Percentiles rank a stretch among this genome's conserved stretches.
These are phyloP conservation scores for Lepas anatifera DNA, from an alignment of 2,888 invertebrate genomes.

Conservation along the genomic window DNA sequence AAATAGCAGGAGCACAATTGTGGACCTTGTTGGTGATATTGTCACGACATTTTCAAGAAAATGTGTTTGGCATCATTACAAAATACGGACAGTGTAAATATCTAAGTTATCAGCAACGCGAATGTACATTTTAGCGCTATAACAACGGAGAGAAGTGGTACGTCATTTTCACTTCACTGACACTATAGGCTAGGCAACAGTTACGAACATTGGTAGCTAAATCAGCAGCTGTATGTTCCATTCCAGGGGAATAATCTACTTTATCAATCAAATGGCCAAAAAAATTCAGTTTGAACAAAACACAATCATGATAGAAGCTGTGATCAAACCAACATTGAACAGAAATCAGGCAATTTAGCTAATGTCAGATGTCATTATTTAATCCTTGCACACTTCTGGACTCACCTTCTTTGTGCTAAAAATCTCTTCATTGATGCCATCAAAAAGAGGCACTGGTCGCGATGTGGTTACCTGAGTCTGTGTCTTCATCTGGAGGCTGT, in stretches of 20 bases:
- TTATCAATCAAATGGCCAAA: not conserved
- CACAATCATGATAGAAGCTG: not conserved
- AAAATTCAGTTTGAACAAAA: not conserved
- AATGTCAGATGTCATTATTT: not conserved
- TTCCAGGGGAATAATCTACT: not conserved
- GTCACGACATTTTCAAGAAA: no score
- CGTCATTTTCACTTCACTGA: no score
- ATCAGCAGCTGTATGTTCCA: not conserved
- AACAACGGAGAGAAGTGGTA: no score
- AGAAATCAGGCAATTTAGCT: not conserved
- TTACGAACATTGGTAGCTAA: no score
- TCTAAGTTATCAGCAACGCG: no score
- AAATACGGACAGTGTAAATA: no score
- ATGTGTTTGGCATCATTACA: no score
- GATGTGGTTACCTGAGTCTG: not conserved
- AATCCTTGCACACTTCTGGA: not conserved
- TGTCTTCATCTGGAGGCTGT: not conserved
- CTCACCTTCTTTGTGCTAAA: not conserved
- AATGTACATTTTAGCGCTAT: no score
- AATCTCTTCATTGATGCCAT: not conserved
- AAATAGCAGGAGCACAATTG: no score
- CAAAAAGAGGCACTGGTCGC: not conserved
- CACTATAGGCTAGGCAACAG: no score
- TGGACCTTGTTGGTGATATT: no score
- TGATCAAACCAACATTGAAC: not conserved